These are phyloP conservation scores for Parnassius apollo DNA, from an alignment of 2,888 invertebrate genomes.

Conservation along the genomic window DNA sequence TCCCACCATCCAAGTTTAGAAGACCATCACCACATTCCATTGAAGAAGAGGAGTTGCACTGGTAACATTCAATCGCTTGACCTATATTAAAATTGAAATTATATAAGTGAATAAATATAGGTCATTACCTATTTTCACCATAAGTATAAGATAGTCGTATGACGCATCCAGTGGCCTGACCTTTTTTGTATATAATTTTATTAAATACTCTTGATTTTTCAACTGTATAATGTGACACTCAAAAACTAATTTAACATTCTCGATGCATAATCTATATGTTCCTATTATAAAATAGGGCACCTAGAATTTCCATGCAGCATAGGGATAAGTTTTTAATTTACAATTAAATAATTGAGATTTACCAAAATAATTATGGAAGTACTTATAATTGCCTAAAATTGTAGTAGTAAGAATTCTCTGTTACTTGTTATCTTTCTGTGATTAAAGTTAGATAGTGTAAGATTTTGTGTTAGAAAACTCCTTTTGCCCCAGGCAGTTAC, in stretches of 20 bases:
- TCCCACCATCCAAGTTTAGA: slow-evolving; percentile 79
- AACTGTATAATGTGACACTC: no score
- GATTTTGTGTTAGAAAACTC: slow-evolving; percentile 2
- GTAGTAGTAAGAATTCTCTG: not conserved
- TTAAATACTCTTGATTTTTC: no score
- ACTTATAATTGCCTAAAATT: not conserved
- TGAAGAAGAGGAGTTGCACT: slow-evolving; percentile 86
- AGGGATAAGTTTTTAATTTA: not conserved
- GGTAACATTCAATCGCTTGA: slow-evolving; percentile 85
- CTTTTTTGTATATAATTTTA: no score
- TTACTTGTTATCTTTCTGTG: not conserved
- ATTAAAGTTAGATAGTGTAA: no score
- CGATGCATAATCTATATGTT: no score
- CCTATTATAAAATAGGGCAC: no score
- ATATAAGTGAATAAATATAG: not conserved
- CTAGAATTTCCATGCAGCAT: no score
- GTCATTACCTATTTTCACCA: not conserved
- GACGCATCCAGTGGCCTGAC: no score
- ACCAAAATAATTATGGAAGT: not conserved
- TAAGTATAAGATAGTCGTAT: no score
- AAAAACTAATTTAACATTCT: no score
- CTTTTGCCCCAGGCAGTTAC: not conserved
- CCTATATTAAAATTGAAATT: slow-evolving; percentile 47
- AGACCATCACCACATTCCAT: slow-evolving; percentile 86
- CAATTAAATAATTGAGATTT: not conserved